Base-by-base conservation (phyloP, 2,888 invertebrate genomes). In the Cordilura impudica region DNA sequence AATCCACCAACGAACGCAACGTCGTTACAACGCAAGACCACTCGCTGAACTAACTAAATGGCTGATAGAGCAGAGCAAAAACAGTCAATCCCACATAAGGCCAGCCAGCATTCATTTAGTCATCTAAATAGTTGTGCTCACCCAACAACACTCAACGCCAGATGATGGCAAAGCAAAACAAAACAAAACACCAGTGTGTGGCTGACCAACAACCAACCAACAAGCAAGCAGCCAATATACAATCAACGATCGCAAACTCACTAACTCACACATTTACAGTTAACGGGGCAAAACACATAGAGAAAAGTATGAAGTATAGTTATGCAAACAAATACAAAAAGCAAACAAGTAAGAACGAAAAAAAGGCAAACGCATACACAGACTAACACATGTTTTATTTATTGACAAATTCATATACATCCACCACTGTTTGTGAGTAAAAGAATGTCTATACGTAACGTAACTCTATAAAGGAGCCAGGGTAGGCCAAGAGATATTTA, bases 11-110 rank as follows among this genome's bases (percentile, higher is more conserved):
- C 76, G 54, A 61, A 75, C 61, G 75, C 23, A 78, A 83, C 83
- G 82, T 81, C 77, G 53, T 81, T 56, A 82, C 82, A 82, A 79
- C 76, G 81, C 83, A 82, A 83, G 80, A 83, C 82, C 80, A 81
- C 82, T 82, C 82, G 81, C 80, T 79, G 73, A 71, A 83, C 83
- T 83, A 67, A 82, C 70, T 51, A 56, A 70, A 80, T 61, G 56
- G 76, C 65, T 67, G 69, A 76, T 53, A 10, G 67, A 67, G 67
- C 67, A 75, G 19, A 47, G 35, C 23, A 45, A 39, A 63, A 60
- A 73, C n/a, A n/a, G n/a, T n/a, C n/a, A n/a, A n/a, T n/a, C n/a
- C n/a, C n/a, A n/a, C n/a, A 56, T 45, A 56, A 47, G 53, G 23
- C 61, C 61, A 47, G 19, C 58, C 58, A 51, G 26, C 3, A 6